Conservation (phyloP, 2,113 vertebrate genomes). For the Alethe diademata region DNA sequence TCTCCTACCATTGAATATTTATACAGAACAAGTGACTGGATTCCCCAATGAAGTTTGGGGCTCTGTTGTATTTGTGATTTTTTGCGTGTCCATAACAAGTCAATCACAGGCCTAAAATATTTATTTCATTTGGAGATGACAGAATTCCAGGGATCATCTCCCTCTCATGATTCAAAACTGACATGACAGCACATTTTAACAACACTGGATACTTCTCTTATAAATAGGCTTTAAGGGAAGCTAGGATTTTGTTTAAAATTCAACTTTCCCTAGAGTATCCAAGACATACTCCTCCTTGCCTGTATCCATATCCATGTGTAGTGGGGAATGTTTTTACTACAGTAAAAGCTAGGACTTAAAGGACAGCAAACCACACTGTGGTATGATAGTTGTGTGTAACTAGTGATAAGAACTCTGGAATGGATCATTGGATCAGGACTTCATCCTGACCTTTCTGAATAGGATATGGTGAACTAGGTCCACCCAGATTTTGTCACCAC, state of each 20-base stretch:
- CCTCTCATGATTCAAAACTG: neutral
- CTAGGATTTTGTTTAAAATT: neutral
- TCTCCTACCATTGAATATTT: neutral
- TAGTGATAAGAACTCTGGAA: neutral
- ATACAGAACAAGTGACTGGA: neutral
- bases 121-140: neutral
- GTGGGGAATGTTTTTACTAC: neutral
- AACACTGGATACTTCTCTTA: neutral
- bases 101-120: neutral
- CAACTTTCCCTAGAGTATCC: neutral
- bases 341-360: neutral
- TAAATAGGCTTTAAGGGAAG: neutral
- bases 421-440: neutral
- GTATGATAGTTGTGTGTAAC: neutral
- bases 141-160: neutral
- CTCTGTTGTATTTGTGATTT: neutral
- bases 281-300: neutral
- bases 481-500: neutral
- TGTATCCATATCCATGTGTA: neutral
- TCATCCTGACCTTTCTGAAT: neutral
- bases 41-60: neutral
- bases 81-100: neutral
- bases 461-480: neutral
- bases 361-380: neutral
- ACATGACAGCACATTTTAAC: neutral